A percentile compares a stretch with the other conserved stretches of the same genome.
These are phyloP conservation scores for Sphinx pinastri DNA, from an alignment of 2,888 invertebrate species.

Conservation along the genomic window DNA sequence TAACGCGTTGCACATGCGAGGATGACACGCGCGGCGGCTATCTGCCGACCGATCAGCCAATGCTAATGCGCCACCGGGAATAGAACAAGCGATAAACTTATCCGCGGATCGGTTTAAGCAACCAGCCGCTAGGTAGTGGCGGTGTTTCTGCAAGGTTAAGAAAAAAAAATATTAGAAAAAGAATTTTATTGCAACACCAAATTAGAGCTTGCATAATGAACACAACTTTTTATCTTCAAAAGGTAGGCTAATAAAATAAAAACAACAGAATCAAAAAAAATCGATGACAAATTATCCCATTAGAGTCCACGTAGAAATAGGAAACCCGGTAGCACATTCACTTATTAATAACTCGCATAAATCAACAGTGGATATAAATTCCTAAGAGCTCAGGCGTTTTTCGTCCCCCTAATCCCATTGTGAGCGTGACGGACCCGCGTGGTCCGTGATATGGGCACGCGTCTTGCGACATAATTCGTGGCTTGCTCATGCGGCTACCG, in stretches of 20 bases:
- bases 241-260: too few species aligned
- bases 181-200: too few species aligned
- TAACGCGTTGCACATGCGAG: slow-evolving; percentile 5
- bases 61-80: slow-evolving; percentile 18
- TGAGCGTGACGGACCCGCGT: neutral
- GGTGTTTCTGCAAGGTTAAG: neutral
- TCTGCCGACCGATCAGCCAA: neutral
- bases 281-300: too few species aligned
- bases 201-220: too few species aligned
- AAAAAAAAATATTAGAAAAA: too few species aligned
- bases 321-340: neutral
- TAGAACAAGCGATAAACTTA: slow-evolving; percentile 5
- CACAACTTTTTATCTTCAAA: too few species aligned
- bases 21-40: slow-evolving; percentile 10
- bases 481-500: neutral
- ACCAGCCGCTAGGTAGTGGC: neutral
- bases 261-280: too few species aligned
- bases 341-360: neutral
- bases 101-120: neutral
- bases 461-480: neutral
- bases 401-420: neutral
- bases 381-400: neutral
- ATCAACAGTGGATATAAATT: neutral
- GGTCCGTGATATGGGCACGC: neutral
- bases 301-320: too few species aligned